Evolutionary conservation across 2,888 invertebrate species (phyloP), one percentile per base, ranked within the genome.

Genomic region (Tetragnatha montana): DNA sequence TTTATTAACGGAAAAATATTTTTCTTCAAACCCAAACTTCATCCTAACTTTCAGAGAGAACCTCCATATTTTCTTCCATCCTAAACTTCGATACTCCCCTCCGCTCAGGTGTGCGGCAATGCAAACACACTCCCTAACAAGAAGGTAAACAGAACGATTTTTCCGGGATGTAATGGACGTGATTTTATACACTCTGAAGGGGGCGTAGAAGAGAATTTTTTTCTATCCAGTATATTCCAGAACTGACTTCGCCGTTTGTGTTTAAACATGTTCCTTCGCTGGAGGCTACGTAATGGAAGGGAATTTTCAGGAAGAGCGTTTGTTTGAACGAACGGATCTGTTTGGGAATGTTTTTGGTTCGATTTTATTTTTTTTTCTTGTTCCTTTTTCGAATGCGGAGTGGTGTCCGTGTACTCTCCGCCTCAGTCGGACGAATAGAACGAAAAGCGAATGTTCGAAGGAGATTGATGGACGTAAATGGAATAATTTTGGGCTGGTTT

Each of bases 211-310:
- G 4, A 35, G 79, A 35, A 79, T 21, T 22, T 47, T 71, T 22
- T 49, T 12, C 17, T 49, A 22, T 51, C 47, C 35, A 70, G 22
- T n/a, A 70, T 76, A 19, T 22, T 14, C 35, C 79, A 80, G 79
- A 21, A 50, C 50, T 82, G 50, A 19, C 19, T 71, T 49, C 22
- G 19, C 60, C 78, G 78, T 69, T 73, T 74, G 81, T 87, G 87
- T 87, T 87, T 82, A 87, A 87, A 82, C 87, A 82, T 82, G 76
- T 82, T 87, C 81, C 81, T 35, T 73, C 50, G 51, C 78, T 81
- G n/a, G 12, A 70, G 87, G 81, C 76, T 75, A 87, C 76, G 87
- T 87, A 87, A 82, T 87, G 81, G 87, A 81, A 87, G 14, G 75
- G 85, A 86, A 86, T 86, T 86, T 35, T 73, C 60, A 60, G 71